These are phyloP conservation scores for Enteromius argenteus DNA, from an alignment of 2,797 vertebrate genomes.

Conservation along the genomic window DNA sequence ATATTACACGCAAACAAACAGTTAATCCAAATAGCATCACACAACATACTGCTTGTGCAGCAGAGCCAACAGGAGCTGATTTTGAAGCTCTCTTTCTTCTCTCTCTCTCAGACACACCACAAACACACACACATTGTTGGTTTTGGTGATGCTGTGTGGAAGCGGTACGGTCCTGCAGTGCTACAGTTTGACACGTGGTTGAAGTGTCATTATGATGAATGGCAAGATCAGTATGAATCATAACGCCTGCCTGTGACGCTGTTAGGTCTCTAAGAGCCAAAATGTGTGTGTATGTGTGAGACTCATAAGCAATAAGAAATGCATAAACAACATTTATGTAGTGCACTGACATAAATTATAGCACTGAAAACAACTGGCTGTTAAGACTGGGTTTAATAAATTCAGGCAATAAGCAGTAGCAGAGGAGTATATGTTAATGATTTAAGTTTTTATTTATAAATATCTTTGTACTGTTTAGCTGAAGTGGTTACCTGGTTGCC, in stretches of 20 bases:
- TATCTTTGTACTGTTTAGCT: constrained; percentile 4
- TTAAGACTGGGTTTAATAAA: constrained; percentile 5
- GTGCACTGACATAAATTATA: constrained; percentile 5
- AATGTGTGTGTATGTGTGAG: constrained; percentile 26
- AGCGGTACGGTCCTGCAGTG: constrained; percentile 44
- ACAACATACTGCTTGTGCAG: not conserved
- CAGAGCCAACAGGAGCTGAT: not conserved
- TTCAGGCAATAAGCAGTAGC: not conserved
- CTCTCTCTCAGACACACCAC: not conserved
- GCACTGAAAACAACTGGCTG: not conserved
- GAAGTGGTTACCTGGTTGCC: constrained; percentile 46
- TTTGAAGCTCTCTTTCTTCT: not conserved
- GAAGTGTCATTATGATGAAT: constrained; percentile 58
- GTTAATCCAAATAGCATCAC: constrained; percentile 2
- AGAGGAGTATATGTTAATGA: not conserved
- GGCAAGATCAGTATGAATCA: constrained; percentile 50
- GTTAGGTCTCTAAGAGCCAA: constrained; percentile 22
- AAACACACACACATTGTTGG: constrained; percentile 10
- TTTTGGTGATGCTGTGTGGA: constrained; percentile 35
- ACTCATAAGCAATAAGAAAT: constrained; percentile 3
- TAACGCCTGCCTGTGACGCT: constrained; percentile 32
- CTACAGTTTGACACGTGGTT: constrained; percentile 54
- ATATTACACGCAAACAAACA: not conserved
- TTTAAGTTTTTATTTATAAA: constrained; percentile 7
- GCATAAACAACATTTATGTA: constrained; percentile 21